Evolutionary conservation across 2,113 vertebrate species (phyloP), one percentile per base, ranked within the genome.

Genomic region (Perca schrenkii): DNA sequence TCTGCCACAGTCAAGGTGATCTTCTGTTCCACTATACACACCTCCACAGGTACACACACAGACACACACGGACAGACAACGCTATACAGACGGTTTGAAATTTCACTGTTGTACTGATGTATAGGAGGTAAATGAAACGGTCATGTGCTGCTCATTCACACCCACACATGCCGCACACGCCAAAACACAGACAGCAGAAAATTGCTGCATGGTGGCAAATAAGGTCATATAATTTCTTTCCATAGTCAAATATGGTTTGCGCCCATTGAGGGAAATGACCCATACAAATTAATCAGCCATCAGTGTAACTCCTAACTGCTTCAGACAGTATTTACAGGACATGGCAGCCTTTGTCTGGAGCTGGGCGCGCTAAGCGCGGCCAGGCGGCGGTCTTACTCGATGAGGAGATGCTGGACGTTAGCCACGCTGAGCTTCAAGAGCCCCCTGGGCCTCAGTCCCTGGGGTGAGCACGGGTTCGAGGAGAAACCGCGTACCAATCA

Each of bases 1-100:
- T 90, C 86, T 91, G 89, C 84, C 92, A 88, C 84, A 94, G 93
- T 94, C 94, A 96, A 95, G 95, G 95, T 94, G 94, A 95, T 93
- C 84, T 93, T 91, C 88, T 78, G 49, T 81, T 87, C 62, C 36
- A 67, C 74, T 83, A 89, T 16, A 83, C 85, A 92, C 84, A 91
- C 66, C 50, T 84, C 31, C 77, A 74, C 53, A 89, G 63, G 76
- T 75, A 82, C 74, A 92, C 71, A 77, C 75, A 63, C 53, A 49
- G 2, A 56, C 66, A 70, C 69, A 73, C 8, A 82, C 79, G 22
- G 61, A 65, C 53, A 79, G 60, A 77, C 82, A 75, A 40, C 68
- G 75, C 81, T 74, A 74, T 36, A 77, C n/a, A 62, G 73, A 84
- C 40, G 75, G 72, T 88, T 69, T 80, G 56, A 80, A 73, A 84